Percentiles rank a stretch among this genome's conserved stretches.
Evolutionary conservation across 1,140 invertebrate genomes (phyloP).

Genomic region (Neodiprion pinetum): DNA sequence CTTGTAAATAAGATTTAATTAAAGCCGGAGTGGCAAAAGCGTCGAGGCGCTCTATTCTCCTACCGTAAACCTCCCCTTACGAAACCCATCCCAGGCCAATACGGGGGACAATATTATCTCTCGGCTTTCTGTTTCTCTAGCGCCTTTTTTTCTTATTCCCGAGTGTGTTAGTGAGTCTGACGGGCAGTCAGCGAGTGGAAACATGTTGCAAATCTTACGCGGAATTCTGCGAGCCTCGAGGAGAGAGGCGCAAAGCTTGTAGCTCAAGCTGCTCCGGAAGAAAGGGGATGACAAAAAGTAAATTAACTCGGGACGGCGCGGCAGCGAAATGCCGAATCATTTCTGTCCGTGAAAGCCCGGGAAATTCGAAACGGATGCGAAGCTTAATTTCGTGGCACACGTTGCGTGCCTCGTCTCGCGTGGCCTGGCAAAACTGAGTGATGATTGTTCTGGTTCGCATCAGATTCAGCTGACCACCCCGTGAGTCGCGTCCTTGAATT

Average conservation of each 20-base stretch:
- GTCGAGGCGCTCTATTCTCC: background rate
- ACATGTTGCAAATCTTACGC: no score
- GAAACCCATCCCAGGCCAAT: background rate
- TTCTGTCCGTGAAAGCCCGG: no score
- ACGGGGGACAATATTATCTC: background rate
- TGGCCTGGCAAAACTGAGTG: no score
- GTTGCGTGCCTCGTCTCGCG: no score
- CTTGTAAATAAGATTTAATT: conserved; percentile 3
- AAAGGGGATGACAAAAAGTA: background rate
- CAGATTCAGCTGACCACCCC: no score
- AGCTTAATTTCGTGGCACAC: no score
- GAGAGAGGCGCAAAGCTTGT: background rate
- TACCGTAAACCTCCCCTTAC: background rate
- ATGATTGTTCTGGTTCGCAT: no score
- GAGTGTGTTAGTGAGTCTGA: background rate
- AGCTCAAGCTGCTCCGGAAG: background rate
- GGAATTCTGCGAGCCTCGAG: background rate
- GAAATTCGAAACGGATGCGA: no score
- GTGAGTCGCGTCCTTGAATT: no score
- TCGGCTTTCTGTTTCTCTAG: background rate
- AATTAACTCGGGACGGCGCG: background rate
- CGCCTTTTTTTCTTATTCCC: background rate
- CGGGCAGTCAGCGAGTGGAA: no score
- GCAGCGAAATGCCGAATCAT: background rate
- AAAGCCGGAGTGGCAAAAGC: background rate